These are phyloP conservation scores for Unio pictorum DNA, from an alignment of 2,888 invertebrate genomes.

Conservation along the genomic window DNA sequence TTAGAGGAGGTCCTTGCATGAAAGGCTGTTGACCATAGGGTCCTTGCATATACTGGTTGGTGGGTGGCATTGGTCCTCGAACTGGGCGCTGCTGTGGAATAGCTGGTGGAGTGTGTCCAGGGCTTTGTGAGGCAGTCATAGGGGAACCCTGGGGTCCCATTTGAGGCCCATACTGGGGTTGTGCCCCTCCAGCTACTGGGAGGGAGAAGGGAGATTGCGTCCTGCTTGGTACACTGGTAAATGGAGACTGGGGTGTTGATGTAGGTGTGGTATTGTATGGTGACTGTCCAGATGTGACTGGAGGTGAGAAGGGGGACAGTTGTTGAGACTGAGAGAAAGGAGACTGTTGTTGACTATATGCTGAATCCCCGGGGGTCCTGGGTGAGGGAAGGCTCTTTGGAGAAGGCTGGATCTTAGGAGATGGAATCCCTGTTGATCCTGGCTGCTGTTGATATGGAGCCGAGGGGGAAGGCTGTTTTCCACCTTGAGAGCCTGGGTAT, in stretches of 20 bases:
- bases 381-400: slow-evolving; percentile 62
- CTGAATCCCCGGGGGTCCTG: slow-evolving; percentile 59
- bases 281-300: slow-evolving; percentile 34
- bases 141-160: slow-evolving; percentile 38
- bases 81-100: slow-evolving; percentile 51
- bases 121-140: slow-evolving; percentile 34
- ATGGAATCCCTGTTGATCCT: slow-evolving; percentile 46
- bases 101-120: slow-evolving; percentile 50
- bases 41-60: slow-evolving; percentile 53
- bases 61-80: slow-evolving; percentile 48
- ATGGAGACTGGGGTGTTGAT: slow-evolving; percentile 58
- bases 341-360: slow-evolving; percentile 51
- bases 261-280: slow-evolving; percentile 34
- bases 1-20: slow-evolving; percentile 34
- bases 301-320: slow-evolving; percentile 57
- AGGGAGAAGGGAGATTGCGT: slow-evolving; percentile 49
- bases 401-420: slow-evolving; percentile 55
- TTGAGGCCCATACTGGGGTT: slow-evolving; percentile 28
- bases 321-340: slow-evolving; percentile 54
- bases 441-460: slow-evolving; percentile 19
- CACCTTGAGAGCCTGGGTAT: slow-evolving; percentile 14
- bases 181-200: slow-evolving; percentile 31
- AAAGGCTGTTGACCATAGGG: slow-evolving; percentile 39
- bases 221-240: slow-evolving; percentile 28
- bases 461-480: slow-evolving; percentile 35